These are phyloP conservation scores for Hemichromis elongatus DNA, from an alignment of 2,113 vertebrate genomes.

Conservation along the genomic window DNA sequence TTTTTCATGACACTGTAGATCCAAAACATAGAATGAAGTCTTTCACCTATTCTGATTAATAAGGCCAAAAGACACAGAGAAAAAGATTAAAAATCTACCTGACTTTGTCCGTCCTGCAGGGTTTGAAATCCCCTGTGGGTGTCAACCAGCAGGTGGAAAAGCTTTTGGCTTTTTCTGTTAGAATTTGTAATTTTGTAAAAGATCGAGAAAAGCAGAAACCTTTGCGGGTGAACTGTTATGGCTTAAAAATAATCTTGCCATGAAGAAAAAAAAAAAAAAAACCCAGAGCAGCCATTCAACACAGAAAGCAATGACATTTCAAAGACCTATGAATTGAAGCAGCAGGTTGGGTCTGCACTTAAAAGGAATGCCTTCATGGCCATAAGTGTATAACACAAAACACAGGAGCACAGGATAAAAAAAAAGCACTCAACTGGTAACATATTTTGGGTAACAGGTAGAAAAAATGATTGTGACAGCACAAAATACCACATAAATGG, in stretches of 20 bases:
- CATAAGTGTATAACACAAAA: background rate
- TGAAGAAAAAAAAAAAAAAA: background rate
- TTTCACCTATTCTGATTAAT: background rate
- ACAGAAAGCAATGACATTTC: constrained; percentile 51
- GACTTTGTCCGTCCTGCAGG: background rate
- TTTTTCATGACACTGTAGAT: background rate
- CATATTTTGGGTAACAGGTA: background rate
- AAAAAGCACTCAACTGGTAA: background rate
- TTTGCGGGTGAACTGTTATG: constrained; percentile 22
- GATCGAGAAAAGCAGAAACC: constrained; percentile 30
- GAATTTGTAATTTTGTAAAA: constrained; percentile 5
- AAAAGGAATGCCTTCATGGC: background rate
- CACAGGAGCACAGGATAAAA: background rate
- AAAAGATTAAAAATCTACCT: background rate
- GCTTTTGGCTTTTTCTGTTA: constrained; percentile 1
- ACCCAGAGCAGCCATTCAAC: constrained; percentile 11
- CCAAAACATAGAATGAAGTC: background rate
- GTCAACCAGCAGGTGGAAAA: background rate
- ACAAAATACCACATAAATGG: background rate
- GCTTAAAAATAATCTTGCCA: constrained; percentile 24
- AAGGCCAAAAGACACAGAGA: background rate
- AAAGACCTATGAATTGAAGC: constrained; percentile 32
- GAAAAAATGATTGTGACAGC: background rate
- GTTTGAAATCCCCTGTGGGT: background rate
- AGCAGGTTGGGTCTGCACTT: constrained; percentile 10